Evolutionary conservation across 2,797 vertebrate species (phyloP), one percentile per base, ranked within the genome.

Genomic region (Acrossocheilus fasciatus): DNA sequence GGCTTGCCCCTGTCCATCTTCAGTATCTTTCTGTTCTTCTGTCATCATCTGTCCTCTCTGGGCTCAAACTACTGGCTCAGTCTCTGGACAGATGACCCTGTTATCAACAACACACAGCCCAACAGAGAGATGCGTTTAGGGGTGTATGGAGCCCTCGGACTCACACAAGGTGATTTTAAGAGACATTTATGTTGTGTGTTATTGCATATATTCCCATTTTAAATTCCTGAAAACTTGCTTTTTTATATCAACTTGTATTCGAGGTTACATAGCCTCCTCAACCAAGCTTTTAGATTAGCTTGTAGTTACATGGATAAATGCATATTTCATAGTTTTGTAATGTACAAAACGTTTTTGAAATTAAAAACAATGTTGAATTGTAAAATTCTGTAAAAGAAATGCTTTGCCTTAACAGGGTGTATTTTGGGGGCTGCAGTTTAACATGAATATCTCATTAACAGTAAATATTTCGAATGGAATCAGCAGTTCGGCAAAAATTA

Each of bases 41-140:
- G 94, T 72, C 97, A 98, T 90, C 96, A 99, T 17, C 17, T 96
- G 4, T 91, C 97, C 0, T 94, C 98, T 0, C 88, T 99, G 79
- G 91, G 94, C 81, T 98, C 98, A 80, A 98, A 99, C 94, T 99
- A 98, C 89, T 99, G 98, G 98, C 96, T 99, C 7, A 99, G 98
- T 88, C 92, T 97, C 73, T 99, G 98, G 98, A 98, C 98, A 0
- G 98, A 99, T 2, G 98, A 99, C 92, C 96, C 96, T 0, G 92
- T 98, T 52, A 18, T 98, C 79, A 99, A 99, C 1, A 97, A 97
- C 74, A 99, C 98, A 0, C 98, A 99, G 93, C 94, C 96, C 1
- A 79, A 94, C 91, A 96, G 96, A 0, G 15, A 91, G 20, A 89
- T 97, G 94, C 96, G 98, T 43, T 95, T 99, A 20, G 92, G 95